These are phyloP conservation scores for Episyrphus balteatus DNA, from an alignment of 1,140 invertebrate genomes.

Conservation along the genomic window DNA sequence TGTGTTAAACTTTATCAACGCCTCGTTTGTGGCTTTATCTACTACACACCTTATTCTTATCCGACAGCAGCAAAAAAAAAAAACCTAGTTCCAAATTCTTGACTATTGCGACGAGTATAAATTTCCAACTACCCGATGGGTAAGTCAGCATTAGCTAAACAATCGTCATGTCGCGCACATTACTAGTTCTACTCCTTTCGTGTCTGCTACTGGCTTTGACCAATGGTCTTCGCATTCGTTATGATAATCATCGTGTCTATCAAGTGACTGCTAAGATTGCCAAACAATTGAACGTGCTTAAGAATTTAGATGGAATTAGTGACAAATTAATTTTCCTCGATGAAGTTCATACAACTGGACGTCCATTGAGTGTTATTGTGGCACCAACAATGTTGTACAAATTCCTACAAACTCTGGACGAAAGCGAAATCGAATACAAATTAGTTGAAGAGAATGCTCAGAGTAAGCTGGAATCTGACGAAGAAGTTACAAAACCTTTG, in stretches of 20 bases:
- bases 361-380: constrained; percentile 12
- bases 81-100: too few species aligned
- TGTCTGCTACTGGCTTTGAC: constrained; percentile 6
- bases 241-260: constrained; percentile 39
- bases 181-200: not conserved
- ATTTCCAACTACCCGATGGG: constrained; percentile 10
- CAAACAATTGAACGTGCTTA: constrained; percentile 26
- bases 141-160: constrained; percentile 21
- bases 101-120: too few species aligned
- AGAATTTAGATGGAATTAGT: constrained; percentile 7
- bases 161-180: not conserved
- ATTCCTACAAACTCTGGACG: constrained; percentile 6
- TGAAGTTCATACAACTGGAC: constrained; percentile 7
- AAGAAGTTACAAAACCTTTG: constrained; percentile 13
- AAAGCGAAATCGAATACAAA: constrained; percentile 2
- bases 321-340: constrained; percentile 14
- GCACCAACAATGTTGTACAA: constrained; percentile 12
- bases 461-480: constrained; percentile 23
- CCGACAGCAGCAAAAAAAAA: too few species aligned
- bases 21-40: too few species aligned
- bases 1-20: too few species aligned
- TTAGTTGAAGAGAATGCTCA: constrained; percentile 33
- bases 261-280: constrained; percentile 26
- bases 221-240: constrained; percentile 12
- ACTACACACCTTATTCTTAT: too few species aligned